These are phyloP conservation scores for Okapia johnstoni DNA, from an alignment of 2,113 vertebrate species.

Conservation along the genomic window DNA sequence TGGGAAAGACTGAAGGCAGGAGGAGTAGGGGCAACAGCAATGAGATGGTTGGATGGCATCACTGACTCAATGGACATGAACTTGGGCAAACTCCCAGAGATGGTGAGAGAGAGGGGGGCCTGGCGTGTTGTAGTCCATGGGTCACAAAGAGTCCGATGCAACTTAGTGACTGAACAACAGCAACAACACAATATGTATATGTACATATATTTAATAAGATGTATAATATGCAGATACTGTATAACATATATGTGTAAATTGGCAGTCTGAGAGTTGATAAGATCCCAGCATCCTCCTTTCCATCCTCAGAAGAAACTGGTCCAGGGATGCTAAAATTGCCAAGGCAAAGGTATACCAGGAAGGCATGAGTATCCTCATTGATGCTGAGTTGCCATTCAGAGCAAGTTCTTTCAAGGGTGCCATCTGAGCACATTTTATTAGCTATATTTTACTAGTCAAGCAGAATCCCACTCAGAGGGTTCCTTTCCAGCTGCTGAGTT, in stretches of 20 bases:
- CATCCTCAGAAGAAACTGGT: neutral
- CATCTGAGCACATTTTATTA: neutral
- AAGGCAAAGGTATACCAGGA: neutral
- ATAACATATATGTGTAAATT: neutral
- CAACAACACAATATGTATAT: neutral
- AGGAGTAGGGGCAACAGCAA: neutral
- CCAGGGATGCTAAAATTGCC: too few species aligned
- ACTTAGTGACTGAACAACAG: neutral
- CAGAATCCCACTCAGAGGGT: neutral
- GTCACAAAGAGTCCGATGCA: fast-evolving
- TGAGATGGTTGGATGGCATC: neutral
- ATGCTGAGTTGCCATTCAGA: neutral
- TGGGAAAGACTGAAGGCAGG: neutral
- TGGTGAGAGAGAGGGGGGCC: neutral
- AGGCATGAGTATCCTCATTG: neutral
- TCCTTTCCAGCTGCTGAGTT: constrained; percentile 43
- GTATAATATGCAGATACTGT: neutral
- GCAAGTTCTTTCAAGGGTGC: neutral
- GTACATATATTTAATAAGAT: neutral
- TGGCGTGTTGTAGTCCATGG: neutral
- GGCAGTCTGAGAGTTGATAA: neutral
- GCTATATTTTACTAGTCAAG: neutral
- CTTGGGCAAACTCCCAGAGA: neutral
- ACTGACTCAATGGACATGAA: neutral
- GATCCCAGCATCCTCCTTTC: neutral